Conservation (phyloP, 2,113 vertebrate genomes). For the Eretmochelys imbricata region DNA sequence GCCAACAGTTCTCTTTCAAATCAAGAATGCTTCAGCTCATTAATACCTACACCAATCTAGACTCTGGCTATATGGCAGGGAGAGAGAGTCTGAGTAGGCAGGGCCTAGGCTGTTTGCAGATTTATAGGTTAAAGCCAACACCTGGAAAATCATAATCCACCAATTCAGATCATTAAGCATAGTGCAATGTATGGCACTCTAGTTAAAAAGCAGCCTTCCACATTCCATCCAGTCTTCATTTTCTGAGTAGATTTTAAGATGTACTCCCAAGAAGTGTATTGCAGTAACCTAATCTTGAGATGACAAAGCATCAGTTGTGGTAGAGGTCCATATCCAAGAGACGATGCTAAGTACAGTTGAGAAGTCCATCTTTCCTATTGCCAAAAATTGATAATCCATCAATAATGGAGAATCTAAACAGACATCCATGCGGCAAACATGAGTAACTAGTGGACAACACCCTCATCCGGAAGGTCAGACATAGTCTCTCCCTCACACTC, state of each 20-base stretch:
- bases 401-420: fast-evolving
- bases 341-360: background rate
- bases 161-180: background rate
- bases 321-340: too few species aligned
- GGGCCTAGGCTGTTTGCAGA: background rate
- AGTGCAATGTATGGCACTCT: background rate
- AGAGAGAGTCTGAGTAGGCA: background rate
- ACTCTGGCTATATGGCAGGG: background rate
- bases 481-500: background rate
- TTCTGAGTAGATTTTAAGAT: background rate
- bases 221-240: background rate
- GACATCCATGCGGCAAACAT: fast-evolving
- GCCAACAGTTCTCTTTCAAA: background rate
- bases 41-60: background rate
- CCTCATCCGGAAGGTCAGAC: fast-evolving
- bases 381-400: background rate
- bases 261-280: background rate
- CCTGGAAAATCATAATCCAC: background rate
- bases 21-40: background rate
- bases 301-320: background rate
- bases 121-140: background rate
- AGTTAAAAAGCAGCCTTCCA: background rate
- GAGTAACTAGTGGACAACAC: background rate
- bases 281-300: background rate
- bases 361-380: background rate